Evolutionary conservation across 2,113 vertebrate genomes (phyloP).

Genomic region (Burhinus oedicnemus): DNA sequence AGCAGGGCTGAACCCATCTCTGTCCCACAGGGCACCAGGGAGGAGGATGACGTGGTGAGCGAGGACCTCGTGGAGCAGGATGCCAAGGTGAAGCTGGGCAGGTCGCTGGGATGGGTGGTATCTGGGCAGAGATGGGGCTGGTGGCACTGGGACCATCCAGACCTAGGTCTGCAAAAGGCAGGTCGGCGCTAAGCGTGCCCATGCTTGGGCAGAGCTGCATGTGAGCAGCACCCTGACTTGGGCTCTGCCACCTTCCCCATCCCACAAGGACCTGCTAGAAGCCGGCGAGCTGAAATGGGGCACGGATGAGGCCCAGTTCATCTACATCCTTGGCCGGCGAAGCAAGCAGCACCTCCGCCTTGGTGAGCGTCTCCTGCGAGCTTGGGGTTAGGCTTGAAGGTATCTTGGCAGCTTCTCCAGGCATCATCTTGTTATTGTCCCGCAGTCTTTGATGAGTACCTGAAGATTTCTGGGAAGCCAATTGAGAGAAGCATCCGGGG

Average conservation of each 20-base stretch:
- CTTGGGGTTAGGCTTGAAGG: background rate
- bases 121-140: background rate
- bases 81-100: conserved; percentile 78
- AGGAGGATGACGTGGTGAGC: conserved; percentile 89
- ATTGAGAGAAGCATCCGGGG: conserved; percentile 92
- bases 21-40: conserved; percentile 86
- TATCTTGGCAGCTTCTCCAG: background rate
- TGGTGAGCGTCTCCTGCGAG: conserved; percentile 75
- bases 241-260: background rate
- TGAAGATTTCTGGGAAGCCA: conserved; percentile 85
- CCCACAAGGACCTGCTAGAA: conserved; percentile 85
- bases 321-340: conserved; percentile 93
- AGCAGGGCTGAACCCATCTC: background rate
- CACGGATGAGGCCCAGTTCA: conserved; percentile 94
- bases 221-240: background rate
- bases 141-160: background rate
- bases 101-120: background rate
- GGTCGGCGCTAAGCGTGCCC: too few species aligned
- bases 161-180: background rate
- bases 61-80: conserved; percentile 91
- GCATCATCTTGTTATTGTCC: background rate
- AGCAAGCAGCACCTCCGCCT: conserved; percentile 90
- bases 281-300: conserved; percentile 95
- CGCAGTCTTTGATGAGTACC: conserved; percentile 92
- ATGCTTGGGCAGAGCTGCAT: background rate